Conservation (phyloP, 2,797 vertebrate genomes). For the Halcyon leucocephala region DNA sequence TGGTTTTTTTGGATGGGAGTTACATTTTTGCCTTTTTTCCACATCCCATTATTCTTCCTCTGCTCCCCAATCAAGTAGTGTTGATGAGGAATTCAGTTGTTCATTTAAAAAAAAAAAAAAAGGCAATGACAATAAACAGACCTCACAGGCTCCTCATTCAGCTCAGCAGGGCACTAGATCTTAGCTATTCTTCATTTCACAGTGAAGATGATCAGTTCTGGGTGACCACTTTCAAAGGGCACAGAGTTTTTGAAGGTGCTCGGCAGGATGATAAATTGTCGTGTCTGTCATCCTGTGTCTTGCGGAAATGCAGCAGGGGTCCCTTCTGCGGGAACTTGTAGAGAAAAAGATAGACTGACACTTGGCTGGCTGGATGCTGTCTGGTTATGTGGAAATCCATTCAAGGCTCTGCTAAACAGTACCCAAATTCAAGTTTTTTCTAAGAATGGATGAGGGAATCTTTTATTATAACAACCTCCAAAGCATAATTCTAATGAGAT, state of each 20-base stretch:
- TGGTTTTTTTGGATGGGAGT: not conserved
- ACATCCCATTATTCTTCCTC: not conserved
- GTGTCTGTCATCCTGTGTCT: conserved; percentile 33
- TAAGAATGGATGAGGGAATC: not conserved
- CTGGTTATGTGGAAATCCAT: not conserved
- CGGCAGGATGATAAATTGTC: conserved; percentile 79
- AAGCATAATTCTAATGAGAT: not conserved
- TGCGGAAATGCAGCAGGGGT: conserved; percentile 10
- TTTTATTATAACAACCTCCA: not conserved
- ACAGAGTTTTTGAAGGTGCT: conserved; percentile 31
- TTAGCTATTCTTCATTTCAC: conserved; percentile 69
- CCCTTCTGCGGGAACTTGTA: not conserved
- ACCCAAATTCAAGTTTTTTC: not conserved
- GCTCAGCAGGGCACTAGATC: conserved; percentile 68
- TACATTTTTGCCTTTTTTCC: not conserved
- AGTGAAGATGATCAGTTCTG: conserved; percentile 68
- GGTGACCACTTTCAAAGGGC: conserved; percentile 75
- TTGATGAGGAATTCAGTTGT: conserved; percentile 35
- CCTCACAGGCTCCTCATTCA: conserved; percentile 45
- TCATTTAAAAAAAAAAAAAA: not conserved
- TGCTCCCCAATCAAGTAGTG: not conserved
- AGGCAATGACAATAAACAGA: conserved; percentile 9
- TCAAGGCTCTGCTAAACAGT: not conserved
- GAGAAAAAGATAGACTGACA: not conserved
- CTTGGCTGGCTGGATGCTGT: not conserved